Evolutionary conservation across 2,888 invertebrate species (phyloP).

Genomic region (Antheraea assamensis): DNA sequence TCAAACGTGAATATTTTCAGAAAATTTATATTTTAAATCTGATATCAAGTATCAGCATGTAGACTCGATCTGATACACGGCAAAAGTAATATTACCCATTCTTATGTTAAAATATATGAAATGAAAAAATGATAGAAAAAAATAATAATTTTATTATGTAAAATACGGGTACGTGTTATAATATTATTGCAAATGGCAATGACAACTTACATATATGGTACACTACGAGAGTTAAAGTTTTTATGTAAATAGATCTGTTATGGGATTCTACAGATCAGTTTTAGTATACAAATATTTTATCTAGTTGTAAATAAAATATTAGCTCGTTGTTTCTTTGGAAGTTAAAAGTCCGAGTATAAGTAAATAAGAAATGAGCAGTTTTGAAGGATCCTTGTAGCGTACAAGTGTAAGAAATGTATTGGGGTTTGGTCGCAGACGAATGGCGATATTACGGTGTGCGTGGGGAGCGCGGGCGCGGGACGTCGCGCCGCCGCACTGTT

Average conservation of each 20-base stretch:
- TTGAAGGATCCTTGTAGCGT: neutral
- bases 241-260: neutral
- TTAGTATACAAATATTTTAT: neutral
- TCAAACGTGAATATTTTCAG: no score
- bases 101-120: no score
- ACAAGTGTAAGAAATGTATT: neutral
- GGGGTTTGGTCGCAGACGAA: conserved; percentile 42
- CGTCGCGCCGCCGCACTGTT: conserved; percentile 90
- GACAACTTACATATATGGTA: neutral
- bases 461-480: conserved; percentile 91
- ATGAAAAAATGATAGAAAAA: no score
- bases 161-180: no score
- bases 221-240: no score
- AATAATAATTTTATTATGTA: no score
- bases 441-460: conserved; percentile 85
- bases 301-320: neutral
- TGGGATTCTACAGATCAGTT: neutral
- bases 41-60: no score
- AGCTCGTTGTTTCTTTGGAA: neutral
- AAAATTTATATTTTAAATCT: no score
- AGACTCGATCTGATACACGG: no score
- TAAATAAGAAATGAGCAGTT: neutral
- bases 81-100: no score
- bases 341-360: no score
- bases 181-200: no score